Conservation (phyloP, 2,113 vertebrate species). For the Heterotis niloticus region DNA sequence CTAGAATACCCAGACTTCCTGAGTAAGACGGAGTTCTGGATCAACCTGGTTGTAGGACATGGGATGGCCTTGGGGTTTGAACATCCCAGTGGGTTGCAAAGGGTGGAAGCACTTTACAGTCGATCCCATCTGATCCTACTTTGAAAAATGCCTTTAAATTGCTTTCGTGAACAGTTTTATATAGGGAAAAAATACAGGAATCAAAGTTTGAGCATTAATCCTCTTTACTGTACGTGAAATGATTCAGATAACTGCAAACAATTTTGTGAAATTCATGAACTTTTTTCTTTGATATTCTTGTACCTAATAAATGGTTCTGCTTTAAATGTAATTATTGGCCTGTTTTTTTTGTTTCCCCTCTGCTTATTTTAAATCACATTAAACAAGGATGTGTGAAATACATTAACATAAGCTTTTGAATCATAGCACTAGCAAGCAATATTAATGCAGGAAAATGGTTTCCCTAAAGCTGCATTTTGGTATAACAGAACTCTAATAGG, state of each 20-base stretch:
- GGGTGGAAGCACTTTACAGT: constrained; percentile 56
- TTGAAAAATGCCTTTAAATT: constrained; percentile 49
- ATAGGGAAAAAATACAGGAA: constrained; percentile 40
- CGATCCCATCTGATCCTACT: constrained; percentile 30
- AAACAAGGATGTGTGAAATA: constrained; percentile 8
- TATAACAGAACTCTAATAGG: constrained; percentile 59
- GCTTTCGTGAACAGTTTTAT: constrained; percentile 47
- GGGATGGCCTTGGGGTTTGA: background rate
- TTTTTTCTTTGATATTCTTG: constrained; percentile 69
- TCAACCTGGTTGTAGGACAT: background rate
- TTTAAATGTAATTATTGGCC: constrained; percentile 50
- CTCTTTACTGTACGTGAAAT: constrained; percentile 50
- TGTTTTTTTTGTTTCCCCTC: constrained; percentile 24
- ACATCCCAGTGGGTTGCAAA: background rate
- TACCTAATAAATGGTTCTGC: constrained; percentile 75
- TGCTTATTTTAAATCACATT: constrained; percentile 19
- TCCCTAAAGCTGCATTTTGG: constrained; percentile 60
- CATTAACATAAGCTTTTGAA: constrained; percentile 51
- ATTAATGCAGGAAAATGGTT: constrained; percentile 59
- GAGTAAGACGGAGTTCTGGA: background rate
- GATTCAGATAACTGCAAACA: constrained; percentile 47
- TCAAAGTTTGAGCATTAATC: constrained; percentile 52
- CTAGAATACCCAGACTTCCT: background rate
- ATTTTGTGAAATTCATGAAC: constrained; percentile 51
- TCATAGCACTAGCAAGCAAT: constrained; percentile 49